Conservation (phyloP, 1,140 invertebrate genomes). For the Drosophila watanabei region DNA sequence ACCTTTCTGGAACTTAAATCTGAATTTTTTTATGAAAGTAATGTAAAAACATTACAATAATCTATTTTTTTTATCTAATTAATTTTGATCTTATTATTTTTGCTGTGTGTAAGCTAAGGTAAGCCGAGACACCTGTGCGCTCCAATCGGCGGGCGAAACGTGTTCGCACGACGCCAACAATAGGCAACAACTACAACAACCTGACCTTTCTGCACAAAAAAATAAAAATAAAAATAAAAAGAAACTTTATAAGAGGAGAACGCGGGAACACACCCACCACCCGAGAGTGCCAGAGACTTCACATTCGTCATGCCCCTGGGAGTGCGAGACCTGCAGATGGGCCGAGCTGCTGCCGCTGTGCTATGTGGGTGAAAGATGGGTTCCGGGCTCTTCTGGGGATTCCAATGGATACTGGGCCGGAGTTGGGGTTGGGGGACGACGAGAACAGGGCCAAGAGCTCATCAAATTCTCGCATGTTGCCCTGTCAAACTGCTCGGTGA, state of each 20-base stretch:
- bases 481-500: conserved; percentile 77
- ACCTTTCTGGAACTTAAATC: too few relatives aligned
- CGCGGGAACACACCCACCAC: conserved; percentile 42
- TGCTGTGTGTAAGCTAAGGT: conserved; percentile 11
- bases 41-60: background rate
- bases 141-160: conserved; percentile 65
- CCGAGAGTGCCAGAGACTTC: conserved; percentile 9
- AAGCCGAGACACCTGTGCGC: conserved; percentile 71
- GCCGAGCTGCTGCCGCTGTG: conserved; percentile 10
- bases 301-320: conserved; percentile 50
- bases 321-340: conserved; percentile 18
- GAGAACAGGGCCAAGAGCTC: conserved; percentile 45
- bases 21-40: background rate
- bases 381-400: background rate
- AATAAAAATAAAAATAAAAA: conserved; percentile 18
- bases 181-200: conserved; percentile 57
- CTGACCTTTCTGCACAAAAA: conserved; percentile 65
- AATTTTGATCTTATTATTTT: background rate
- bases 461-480: conserved; percentile 84
- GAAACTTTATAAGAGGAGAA: conserved; percentile 41
- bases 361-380: conserved; percentile 22
- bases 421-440: background rate
- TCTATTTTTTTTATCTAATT: background rate
- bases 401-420: background rate
- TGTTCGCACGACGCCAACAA: conserved; percentile 78